Base-by-base conservation (phyloP, 2,113 vertebrate genomes). In the Dasyurus viverrinus region DNA sequence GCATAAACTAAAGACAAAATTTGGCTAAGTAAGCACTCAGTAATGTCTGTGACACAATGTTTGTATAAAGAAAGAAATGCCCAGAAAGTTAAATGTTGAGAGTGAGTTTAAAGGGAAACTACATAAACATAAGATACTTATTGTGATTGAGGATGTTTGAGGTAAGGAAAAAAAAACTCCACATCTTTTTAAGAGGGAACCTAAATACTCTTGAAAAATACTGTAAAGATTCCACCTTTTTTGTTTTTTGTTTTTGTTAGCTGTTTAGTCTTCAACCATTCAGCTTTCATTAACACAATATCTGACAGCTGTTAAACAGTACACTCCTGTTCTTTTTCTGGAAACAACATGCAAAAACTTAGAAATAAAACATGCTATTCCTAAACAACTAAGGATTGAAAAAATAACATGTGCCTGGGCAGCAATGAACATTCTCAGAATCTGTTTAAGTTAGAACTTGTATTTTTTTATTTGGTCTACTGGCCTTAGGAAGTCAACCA, bases 1-100 rank as follows among this genome's bases (percentile, higher is more conserved):
- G 22, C 84, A 52, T 24, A 42, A 89, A 47, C 92, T 94, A 92
- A 4, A 23, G 57, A 27, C 48, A 92, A 84, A 94, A 89, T 36
- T 1, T 6, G 4, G 26, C 3, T 89, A 50, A 12, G 53, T 25
- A 93, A 90, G 53, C 93, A 16, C 54, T 90, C 91, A 92, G 24
- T 95, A 89, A 93, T 92, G 52, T 55, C 54, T 55, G 50, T 8
- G 54, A 89, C 52, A 90, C 90, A 30, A 10, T 91, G 90, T 95
- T 95, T 92, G 84, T 84, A 92, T 92, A 24, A 93, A 54, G 94
- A 53, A 92, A 94, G 95, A 90, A 93, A 97, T 96, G 52, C 76
- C 90, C 95, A 94, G 95, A 90, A 93, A 92, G 50, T 90, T 53
- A 92, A 96, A 96, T 46, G 54, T 27, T 30, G 2, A 36, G 92